Base-by-base conservation (phyloP, 2,888 invertebrate genomes). In the Alitta virens region DNA sequence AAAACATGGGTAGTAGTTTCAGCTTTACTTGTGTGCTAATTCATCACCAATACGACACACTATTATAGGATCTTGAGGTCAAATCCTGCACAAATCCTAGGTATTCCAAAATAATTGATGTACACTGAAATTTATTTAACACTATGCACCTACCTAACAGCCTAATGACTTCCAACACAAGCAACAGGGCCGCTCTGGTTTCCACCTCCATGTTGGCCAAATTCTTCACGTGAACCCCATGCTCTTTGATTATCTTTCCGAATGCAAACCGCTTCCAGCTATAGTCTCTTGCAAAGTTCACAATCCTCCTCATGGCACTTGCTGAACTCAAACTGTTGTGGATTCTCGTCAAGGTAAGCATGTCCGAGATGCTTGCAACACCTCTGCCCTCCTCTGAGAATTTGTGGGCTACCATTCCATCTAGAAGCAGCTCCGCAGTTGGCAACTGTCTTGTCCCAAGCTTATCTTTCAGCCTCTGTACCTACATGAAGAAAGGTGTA, bases 391-490 rank as follows among this genome's bases (percentile, higher is more conserved):
- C 77, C 7, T 78, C 79, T 2, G 84, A 84, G 12, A 85, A 75
- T 79, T 84, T 46, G n/a, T 46, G 46, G n/a, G 46, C 46, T 3
- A 46, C 46, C 21, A 81, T 71, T 3, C 85, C 86, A 74, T 86
- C 84, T n/a, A 86, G 74, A 7, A 86, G 75, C 5, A 86, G 75
- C 70, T 86, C 86, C 3, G 86, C 86, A 1, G 86, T 86, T 2
- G 86, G 86, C 49, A 86, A 72, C 68, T 86, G 86, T 53, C 83
- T 73, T 1, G 86, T 86, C 21, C 86, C 86, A 51, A 86, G 76
- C 73, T 86, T 86, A 70, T 86, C 83, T 75, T 86, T 86, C 68
- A 86, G 74, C 62, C 82, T 79, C 60, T 84, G 75, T 57, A 86
- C 33, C 33, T 33, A n/a, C n/a, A n/a, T n/a, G n/a, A n/a, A n/a